Percentiles rank a stretch among this genome's conserved stretches.
phyloP scores from a whole-genome alignment of 1,140 invertebrate genomes.

The Papilio helenus region DNA sequence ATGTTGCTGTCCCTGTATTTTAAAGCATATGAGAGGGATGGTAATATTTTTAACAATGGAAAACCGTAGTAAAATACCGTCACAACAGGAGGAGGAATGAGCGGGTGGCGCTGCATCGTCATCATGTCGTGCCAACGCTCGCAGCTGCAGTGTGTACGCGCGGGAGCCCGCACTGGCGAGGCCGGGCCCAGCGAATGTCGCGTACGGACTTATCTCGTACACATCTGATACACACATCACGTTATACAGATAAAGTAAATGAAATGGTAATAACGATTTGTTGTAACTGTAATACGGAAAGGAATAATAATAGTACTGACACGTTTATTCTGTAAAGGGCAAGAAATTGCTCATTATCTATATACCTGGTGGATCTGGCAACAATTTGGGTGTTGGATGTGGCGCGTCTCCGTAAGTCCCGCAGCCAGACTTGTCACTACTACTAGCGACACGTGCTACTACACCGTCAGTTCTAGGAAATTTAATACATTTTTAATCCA shows the following conservation, averaged over 20 bases:
- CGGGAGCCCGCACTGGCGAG: conserved; percentile 56
- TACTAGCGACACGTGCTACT: conserved; percentile 63
- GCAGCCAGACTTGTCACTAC: conserved; percentile 65
- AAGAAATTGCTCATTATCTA: conserved; percentile 11
- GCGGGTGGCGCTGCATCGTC: conserved; percentile 72
- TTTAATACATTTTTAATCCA: neutral
- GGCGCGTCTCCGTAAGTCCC: conserved; percentile 72
- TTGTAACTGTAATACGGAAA: neutral
- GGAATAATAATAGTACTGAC: neutral
- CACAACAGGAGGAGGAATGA: conserved; percentile 60
- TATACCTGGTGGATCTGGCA: conserved; percentile 74
- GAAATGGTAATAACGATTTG: neutral
- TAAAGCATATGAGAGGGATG: too few species aligned
- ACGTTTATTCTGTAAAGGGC: conserved; percentile 23
- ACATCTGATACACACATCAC: conserved; percentile 54
- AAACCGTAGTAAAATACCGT: conserved; percentile 52
- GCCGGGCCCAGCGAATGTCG: conserved; percentile 67
- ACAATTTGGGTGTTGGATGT: conserved; percentile 73
- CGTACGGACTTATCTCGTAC: conserved; percentile 79
- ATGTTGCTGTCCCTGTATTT: too few species aligned
- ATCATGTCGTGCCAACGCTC: conserved; percentile 71
- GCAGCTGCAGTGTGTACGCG: conserved; percentile 73
- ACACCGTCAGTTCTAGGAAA: conserved; percentile 62
- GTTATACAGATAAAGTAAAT: neutral
- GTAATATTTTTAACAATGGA: neutral